Evolutionary conservation across 2,888 invertebrate genomes (phyloP), one percentile per base, ranked within the genome.

Genomic region (Melikaiella ostensackeni): DNA sequence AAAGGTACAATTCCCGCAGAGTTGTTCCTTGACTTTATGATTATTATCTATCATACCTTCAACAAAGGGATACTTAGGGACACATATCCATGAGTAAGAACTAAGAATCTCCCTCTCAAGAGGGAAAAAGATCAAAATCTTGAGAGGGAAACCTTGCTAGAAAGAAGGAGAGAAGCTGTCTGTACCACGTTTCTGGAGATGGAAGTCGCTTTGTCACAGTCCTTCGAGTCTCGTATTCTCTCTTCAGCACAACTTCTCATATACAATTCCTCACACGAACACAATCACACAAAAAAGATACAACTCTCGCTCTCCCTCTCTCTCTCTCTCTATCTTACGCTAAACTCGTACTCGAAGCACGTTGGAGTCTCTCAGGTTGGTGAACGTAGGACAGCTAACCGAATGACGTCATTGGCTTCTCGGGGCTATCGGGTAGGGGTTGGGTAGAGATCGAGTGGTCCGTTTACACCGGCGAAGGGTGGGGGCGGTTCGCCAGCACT

Each of bases 401-500:
- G 82, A 84, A 79, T 88, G 88, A 88, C 88, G 88, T 88, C 88
- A 88, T 83, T 84, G 86, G 83, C 84, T 84, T 83, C 86, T 86
- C 80, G 81, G 83, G 79, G 87, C 87, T 88, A 86, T 81, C 77
- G 78, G 78, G 79, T 81, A 80, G 79, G 82, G 82, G 82, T 79
- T 78, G 78, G 75, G 79, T 78, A 74, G 57, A 79, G 80, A 78
- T 82, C 82, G 82, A 70, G 80, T 76, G 76, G 82, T 77, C 82
- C 82, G 81, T 82, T 83, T 80, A 80, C 81, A 79, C 76, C 73
- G 82, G 55, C 74, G 76, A 81, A 80, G 84, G 86, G 88, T 88
- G 89, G 89, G 90, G 88, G 89, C 84, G 86, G 87, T 86, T 89
- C 86, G 83, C 85, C 88, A 84, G 88, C 85, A 85, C 87, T 85